phyloP scores from a whole-genome alignment of 64 coral and sea anemone genomes.

The Cladopsammia gracilis region DNA sequence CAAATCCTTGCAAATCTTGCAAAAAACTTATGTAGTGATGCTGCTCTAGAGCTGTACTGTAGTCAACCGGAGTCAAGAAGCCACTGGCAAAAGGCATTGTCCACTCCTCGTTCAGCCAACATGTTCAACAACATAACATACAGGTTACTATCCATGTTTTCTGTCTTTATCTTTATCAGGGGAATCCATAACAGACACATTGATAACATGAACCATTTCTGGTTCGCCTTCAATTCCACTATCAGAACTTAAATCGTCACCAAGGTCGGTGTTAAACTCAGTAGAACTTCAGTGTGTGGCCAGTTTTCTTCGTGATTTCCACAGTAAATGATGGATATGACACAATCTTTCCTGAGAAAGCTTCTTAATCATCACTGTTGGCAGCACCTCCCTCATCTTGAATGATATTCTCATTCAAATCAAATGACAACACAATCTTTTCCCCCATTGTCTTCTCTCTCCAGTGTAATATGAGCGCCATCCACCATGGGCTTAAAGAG shows the following conservation, averaged over 20 bases:
- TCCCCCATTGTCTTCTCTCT: constrained; percentile 86
- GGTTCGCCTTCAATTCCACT: constrained; percentile 28
- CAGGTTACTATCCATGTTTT: constrained; percentile 92
- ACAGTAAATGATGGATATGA: constrained; percentile 91
- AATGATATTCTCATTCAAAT: constrained; percentile 90
- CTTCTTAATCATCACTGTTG: constrained; percentile 36
- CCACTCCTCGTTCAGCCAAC: constrained; percentile 91
- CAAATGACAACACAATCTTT: constrained; percentile 92
- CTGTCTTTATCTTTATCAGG: constrained; percentile 80
- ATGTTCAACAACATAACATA: constrained; percentile 87
- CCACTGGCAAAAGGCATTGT: constrained; percentile 69
- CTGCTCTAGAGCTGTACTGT: constrained; percentile 91
- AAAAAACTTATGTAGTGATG: constrained; percentile 93
- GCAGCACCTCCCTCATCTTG: constrained; percentile 72
- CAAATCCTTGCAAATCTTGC: constrained; percentile 87
- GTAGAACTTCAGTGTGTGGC: constrained; percentile 82
- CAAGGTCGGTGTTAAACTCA: constrained; percentile 83
- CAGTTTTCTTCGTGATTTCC: constrained; percentile 78
- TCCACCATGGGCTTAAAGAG: constrained; percentile 71
- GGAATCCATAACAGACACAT: constrained; percentile 75
- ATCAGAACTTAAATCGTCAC: constrained; percentile 15
- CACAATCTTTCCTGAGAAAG: constrained; percentile 67
- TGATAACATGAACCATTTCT: constrained; percentile 81
- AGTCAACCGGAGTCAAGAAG: constrained; percentile 80
- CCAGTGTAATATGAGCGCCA: constrained; percentile 74